Evolutionary conservation across 2,113 vertebrate species (phyloP).

Genomic region (Scomber colias): DNA sequence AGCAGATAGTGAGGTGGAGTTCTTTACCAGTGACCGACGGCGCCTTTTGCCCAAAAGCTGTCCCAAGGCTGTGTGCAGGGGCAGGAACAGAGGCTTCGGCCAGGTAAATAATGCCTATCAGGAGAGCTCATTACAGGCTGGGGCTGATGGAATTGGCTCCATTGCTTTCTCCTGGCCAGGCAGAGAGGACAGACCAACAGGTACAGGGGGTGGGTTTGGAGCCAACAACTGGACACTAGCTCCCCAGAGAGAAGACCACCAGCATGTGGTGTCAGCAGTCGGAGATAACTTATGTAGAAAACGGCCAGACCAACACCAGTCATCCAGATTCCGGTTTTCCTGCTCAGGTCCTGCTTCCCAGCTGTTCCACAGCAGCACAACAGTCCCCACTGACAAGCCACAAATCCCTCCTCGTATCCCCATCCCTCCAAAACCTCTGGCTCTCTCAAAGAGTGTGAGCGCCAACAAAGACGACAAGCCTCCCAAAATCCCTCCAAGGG

Average conservation of each 20-base stretch:
- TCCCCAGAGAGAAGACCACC: conserved; percentile 46
- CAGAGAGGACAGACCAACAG: conserved; percentile 46
- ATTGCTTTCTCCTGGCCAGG: conserved; percentile 74
- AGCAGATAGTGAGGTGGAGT: conserved; percentile 93
- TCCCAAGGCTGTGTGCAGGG: conserved; percentile 76
- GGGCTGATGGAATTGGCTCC: conserved; percentile 17
- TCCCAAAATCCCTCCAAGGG: conserved; percentile 92
- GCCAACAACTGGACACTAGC: conserved; percentile 36
- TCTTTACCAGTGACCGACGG: conserved; percentile 90
- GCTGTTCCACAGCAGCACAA: conserved; percentile 41
- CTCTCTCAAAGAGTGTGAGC: conserved; percentile 78
- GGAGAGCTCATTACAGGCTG: conserved; percentile 71
- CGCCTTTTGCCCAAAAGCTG: conserved; percentile 86
- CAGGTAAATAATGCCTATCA: conserved; percentile 93
- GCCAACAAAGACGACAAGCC: conserved; percentile 88
- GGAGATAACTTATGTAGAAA: conserved; percentile 42
- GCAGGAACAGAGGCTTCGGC: conserved; percentile 89
- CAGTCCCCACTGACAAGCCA: conserved; percentile 84
- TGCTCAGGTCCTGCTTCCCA: conserved; percentile 39
- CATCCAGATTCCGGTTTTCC: conserved; percentile 82
- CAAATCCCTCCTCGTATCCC: conserved; percentile 93
- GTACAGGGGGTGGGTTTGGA: conserved; percentile 24
- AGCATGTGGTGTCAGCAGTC: conserved; percentile 12
- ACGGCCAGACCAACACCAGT: conserved; percentile 79
- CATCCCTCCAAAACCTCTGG: conserved; percentile 87